Conservation (phyloP, 2,797 vertebrate species). For the Eutrigla gurnardus region DNA sequence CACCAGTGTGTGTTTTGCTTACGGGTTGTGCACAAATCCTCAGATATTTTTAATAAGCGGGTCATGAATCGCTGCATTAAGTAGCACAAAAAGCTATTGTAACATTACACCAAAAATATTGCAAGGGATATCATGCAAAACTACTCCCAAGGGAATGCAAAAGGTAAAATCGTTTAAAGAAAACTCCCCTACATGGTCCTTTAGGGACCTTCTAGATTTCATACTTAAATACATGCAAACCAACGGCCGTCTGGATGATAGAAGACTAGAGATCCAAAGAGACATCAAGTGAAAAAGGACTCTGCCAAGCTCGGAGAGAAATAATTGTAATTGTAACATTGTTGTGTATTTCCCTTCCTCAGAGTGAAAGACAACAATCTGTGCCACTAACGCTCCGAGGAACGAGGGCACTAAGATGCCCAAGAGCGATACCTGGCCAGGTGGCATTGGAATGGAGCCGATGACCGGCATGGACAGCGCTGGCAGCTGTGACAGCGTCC, state of each 20-base stretch:
- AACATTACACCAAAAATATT: not conserved
- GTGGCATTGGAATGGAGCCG: conserved; percentile 79
- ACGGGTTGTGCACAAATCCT: no score
- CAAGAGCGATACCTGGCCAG: conserved; percentile 87
- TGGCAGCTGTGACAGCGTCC: conserved; percentile 89
- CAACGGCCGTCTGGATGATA: not conserved
- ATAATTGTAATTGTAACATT: not conserved
- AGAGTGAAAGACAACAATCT: conserved; percentile 36
- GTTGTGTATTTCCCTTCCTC: conserved; percentile 17
- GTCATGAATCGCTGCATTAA: not conserved
- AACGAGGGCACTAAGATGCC: conserved; percentile 84
- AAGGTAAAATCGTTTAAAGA: not conserved
- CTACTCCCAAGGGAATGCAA: not conserved
- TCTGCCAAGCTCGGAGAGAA: not conserved
- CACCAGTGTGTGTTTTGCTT: not conserved
- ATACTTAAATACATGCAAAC: not conserved
- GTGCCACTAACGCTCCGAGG: conserved; percentile 20
- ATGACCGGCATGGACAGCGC: conserved; percentile 78
- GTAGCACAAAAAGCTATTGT: not conserved
- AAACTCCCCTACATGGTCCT: not conserved
- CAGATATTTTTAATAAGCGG: not conserved
- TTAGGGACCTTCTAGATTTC: not conserved
- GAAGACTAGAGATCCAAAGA: not conserved
- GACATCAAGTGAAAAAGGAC: not conserved
- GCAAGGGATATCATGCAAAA: not conserved